phyloP scores from a whole-genome alignment of 1,140 invertebrate species.

The Bombus turneri region DNA sequence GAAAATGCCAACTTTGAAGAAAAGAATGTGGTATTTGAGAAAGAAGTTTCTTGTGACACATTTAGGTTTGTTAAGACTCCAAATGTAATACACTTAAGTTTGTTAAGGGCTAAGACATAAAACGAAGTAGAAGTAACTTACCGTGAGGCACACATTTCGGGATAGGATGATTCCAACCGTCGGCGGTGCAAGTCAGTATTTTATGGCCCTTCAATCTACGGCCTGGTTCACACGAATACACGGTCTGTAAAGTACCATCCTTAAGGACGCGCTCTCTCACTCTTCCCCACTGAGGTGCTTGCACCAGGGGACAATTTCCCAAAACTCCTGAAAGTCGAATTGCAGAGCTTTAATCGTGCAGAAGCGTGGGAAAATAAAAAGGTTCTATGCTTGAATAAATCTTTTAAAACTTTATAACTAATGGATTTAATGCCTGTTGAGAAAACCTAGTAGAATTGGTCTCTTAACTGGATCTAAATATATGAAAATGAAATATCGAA shows the following conservation, averaged over 20 bases:
- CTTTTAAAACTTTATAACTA: neutral
- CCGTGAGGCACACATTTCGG: constrained; percentile 74
- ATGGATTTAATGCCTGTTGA: too few relatives aligned
- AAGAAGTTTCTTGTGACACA: too few relatives aligned
- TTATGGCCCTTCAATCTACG: constrained; percentile 75
- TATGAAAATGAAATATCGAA: too few relatives aligned
- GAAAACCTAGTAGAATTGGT: neutral
- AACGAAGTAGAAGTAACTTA: constrained; percentile 59
- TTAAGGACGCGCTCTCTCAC: constrained; percentile 71
- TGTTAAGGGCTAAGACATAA: neutral
- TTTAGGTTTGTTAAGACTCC: neutral
- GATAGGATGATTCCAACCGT: constrained; percentile 74
- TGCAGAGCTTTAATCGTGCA: constrained; percentile 11
- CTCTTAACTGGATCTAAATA: too few relatives aligned
- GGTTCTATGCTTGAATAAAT: neutral
- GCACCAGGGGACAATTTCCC: constrained; percentile 69
- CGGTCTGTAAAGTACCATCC: constrained; percentile 73
- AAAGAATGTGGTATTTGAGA: neutral
- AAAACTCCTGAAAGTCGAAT: constrained; percentile 67
- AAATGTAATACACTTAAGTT: neutral
- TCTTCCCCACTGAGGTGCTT: constrained; percentile 72
- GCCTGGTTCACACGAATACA: constrained; percentile 75
- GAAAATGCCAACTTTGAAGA: neutral
- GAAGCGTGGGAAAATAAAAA: neutral
- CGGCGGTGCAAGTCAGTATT: constrained; percentile 73